These are phyloP conservation scores for Apamea crenata DNA, from an alignment of 2,888 invertebrate species.

Conservation along the genomic window DNA sequence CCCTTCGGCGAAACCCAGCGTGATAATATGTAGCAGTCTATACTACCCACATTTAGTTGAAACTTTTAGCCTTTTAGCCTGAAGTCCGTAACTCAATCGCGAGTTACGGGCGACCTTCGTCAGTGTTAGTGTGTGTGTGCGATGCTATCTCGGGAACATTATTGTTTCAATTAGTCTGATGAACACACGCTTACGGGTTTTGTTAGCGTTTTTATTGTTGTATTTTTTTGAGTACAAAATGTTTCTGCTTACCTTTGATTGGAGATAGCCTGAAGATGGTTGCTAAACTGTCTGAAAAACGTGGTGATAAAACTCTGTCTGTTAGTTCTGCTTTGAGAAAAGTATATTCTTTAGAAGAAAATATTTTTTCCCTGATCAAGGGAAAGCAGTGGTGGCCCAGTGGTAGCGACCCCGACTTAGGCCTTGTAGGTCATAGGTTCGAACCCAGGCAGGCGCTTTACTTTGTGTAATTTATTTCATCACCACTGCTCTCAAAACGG, in stretches of 20 bases:
- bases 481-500: too few species aligned
- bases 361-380: too few species aligned
- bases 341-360: background rate
- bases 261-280: background rate
- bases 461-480: too few species aligned
- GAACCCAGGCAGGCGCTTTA: too few species aligned
- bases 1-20: too few species aligned
- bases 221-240: constrained; percentile 1
- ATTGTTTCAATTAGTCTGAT: constrained; percentile 64
- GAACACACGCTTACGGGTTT: constrained; percentile 37
- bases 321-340: background rate
- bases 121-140: constrained; percentile 42
- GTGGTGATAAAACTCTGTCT: background rate
- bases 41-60: constrained; percentile 6
- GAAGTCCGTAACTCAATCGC: constrained; percentile 42
- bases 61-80: constrained; percentile 31
- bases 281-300: background rate
- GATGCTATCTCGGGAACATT: constrained; percentile 63
- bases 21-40: background rate
- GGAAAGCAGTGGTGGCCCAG: too few species aligned
- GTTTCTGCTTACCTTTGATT: background rate
- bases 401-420: too few species aligned
- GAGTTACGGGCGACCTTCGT: constrained; percentile 57
- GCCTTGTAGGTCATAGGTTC: too few species aligned
- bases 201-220: constrained; percentile 25